phyloP scores from a whole-genome alignment of 2,888 invertebrate species.

The Choreutis nemorana region DNA sequence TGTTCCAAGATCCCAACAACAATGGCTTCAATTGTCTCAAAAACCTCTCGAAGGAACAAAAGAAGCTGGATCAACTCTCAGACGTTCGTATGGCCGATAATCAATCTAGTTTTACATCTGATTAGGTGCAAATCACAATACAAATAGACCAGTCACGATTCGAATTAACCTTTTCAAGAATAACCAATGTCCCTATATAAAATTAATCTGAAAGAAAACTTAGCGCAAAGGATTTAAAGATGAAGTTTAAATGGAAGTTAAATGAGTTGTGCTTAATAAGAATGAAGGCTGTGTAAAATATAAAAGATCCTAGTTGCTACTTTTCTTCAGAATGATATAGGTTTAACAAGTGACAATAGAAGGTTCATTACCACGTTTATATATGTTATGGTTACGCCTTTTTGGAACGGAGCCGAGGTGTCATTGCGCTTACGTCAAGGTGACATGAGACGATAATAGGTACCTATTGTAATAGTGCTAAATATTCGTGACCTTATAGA shows the following conservation, averaged over 20 bases:
- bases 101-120: slow-evolving; percentile 61
- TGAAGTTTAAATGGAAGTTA: slow-evolving; percentile 9
- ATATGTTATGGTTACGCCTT: slow-evolving; percentile 20
- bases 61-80: slow-evolving; percentile 31
- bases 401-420: slow-evolving; percentile 19
- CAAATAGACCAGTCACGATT: slow-evolving; percentile 60
- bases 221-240: slow-evolving; percentile 2
- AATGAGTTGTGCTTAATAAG: too few relatives aligned
- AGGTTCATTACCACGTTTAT: slow-evolving; percentile 29
- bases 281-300: slow-evolving; percentile 8
- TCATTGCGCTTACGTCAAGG: slow-evolving; percentile 56
- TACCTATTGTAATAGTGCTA: slow-evolving; percentile 57
- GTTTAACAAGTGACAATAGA: slow-evolving; percentile 18
- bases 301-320: slow-evolving; percentile 21
- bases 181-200: too few relatives aligned
- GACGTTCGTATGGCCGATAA: slow-evolving; percentile 39
- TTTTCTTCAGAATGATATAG: slow-evolving; percentile 19
- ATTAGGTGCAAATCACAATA: slow-evolving; percentile 64
- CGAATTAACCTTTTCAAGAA: too few relatives aligned
- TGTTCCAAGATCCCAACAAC: slow-evolving; percentile 24
- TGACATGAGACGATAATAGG: slow-evolving; percentile 61
- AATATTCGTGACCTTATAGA: slow-evolving; percentile 57
- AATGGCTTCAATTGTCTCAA: slow-evolving; percentile 32
- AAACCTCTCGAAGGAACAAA: slow-evolving; percentile 30
- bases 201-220: slow-evolving; percentile 12